Evolutionary conservation across 2,113 vertebrate species (phyloP).

Genomic region (Tragulus kanchil): DNA sequence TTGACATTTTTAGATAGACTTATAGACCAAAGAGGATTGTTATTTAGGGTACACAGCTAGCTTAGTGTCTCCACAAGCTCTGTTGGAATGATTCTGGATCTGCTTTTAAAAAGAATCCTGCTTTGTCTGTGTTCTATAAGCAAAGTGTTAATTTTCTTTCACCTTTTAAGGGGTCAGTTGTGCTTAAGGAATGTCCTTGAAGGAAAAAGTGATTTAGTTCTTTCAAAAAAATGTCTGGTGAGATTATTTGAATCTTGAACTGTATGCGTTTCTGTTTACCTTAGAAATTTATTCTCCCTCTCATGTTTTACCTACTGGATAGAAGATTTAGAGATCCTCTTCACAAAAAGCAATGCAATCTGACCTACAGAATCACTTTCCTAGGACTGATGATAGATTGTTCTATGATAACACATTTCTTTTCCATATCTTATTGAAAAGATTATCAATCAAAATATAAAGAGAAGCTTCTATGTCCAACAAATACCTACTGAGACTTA

Average conservation of each 20-base stretch:
- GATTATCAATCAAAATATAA: neutral
- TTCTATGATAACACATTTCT: neutral
- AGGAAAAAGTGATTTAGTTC: too few relatives aligned
- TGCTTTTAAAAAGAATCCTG: neutral
- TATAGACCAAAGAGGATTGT: neutral
- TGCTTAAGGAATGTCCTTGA: too few relatives aligned
- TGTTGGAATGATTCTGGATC: neutral
- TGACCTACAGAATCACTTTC: neutral
- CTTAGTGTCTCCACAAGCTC: neutral
- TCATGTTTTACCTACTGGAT: neutral
- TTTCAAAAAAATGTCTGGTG: neutral
- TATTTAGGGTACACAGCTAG: neutral
- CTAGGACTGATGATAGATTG: conserved; percentile 26
- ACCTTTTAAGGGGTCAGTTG: neutral
- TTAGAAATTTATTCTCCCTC: neutral
- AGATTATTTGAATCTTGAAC: neutral
- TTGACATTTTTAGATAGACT: conserved; percentile 9
- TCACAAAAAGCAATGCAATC: neutral
- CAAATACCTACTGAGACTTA: neutral
- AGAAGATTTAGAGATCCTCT: neutral
- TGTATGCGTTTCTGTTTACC: neutral
- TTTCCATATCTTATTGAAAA: conserved; percentile 10
- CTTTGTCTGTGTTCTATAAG: neutral
- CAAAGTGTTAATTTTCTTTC: conserved; percentile 33
- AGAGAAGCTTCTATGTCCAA: conserved; percentile 1